These are phyloP conservation scores for Drosophila phalerata DNA, from an alignment of 2,888 invertebrate genomes.

Conservation along the genomic window DNA sequence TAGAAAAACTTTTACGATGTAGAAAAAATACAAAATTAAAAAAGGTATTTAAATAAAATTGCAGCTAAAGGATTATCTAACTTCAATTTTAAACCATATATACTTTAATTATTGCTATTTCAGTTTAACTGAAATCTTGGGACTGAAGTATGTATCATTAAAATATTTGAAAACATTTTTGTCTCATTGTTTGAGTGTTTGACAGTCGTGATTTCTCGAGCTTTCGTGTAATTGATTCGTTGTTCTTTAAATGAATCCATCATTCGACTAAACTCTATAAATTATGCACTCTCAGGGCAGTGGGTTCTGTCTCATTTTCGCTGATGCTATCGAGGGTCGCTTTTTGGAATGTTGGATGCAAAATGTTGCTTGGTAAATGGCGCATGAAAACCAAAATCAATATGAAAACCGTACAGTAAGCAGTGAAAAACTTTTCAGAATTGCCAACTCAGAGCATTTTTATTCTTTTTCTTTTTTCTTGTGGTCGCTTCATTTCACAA, in stretches of 20 bases:
- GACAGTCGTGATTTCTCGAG: constrained; percentile 4
- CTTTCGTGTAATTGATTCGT: constrained; percentile 53
- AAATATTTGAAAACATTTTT: background rate
- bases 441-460: constrained; percentile 68
- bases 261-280: constrained; percentile 47
- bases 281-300: constrained; percentile 48
- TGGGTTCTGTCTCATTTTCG: constrained; percentile 3
- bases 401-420: constrained; percentile 7
- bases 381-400: constrained; percentile 58
- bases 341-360: constrained; percentile 55
- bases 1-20: no score
- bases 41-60: no score
- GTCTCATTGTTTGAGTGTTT: constrained; percentile 7
- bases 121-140: no score
- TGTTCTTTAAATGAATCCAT: constrained; percentile 39
- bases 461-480: constrained; percentile 19
- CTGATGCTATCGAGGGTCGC: constrained; percentile 25
- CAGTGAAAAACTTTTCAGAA: constrained; percentile 52
- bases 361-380: constrained; percentile 62
- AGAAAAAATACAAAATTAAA: no score
- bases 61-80: no score
- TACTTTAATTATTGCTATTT: no score
- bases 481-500: constrained; percentile 73
- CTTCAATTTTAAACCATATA: no score
- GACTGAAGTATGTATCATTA: no score